Evolutionary conservation across 1,140 invertebrate species (phyloP), one percentile per base, ranked within the genome.

Genomic region (Papilio dardanus): DNA sequence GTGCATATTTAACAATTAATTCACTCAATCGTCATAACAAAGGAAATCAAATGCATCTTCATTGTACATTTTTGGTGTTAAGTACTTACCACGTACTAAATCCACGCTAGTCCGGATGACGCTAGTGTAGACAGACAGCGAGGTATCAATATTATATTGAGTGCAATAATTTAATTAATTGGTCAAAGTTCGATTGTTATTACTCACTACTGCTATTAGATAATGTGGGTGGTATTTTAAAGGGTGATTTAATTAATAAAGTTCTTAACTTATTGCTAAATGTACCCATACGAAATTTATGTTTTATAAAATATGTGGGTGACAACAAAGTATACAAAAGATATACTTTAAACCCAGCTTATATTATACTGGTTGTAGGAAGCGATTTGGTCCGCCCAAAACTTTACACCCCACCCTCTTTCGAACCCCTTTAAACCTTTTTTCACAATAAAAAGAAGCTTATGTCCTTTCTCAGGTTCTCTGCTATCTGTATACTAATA

Each of bases 111-210:
- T 40, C 31, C 24, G 6, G 40, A 71, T 71, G 40, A 71, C 68
- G 68, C n/a, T n/a, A n/a, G 21, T 50, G 62, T 66, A 71, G 75
- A 80, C 75, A 79, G 76, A 79, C 74, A 83, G 76, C 67, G 65
- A 76, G 73, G 73, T 78, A 80, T 80, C 71, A 67, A 68, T 75
- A 65, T 77, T 77, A 81, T 80, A 78, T 76, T 75, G 81, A 81
- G 75, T 85, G 76, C 75, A 79, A 80, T 86, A 86, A 88, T 86
- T 83, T 30, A 86, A 85, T 85, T 86, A 86, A 65, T 28, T 54
- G 16, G n/a, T 21, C 67, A 46, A 71, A 42, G 19, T 71, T 71
- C 19, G 66, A 14, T 68, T 31, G 30, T 31, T 31, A 37, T 37
- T 37, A 37, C 35, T 19, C 8, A 19, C 65, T 19, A 19, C 28